phyloP scores from a whole-genome alignment of 2,113 vertebrate genomes.

The Anolis sagrei region DNA sequence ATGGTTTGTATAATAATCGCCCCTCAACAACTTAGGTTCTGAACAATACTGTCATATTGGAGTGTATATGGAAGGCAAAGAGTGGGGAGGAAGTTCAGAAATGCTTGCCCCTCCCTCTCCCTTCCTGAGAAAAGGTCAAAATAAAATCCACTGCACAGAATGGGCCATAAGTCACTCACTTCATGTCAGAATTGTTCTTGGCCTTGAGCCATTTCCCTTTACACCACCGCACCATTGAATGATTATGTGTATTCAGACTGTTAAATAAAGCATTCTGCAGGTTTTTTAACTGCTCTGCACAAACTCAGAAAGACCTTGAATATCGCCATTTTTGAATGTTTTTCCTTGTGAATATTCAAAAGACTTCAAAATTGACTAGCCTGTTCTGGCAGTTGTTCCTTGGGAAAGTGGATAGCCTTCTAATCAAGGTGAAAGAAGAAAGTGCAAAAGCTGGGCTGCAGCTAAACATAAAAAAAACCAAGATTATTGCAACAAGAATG shows the following conservation, averaged over 20 bases:
- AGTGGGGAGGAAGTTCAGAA: too few species aligned
- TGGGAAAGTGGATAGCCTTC: background rate
- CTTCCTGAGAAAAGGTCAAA: background rate
- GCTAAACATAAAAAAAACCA: too few species aligned
- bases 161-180: background rate
- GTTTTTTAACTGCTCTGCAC: background rate
- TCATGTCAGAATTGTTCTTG: background rate
- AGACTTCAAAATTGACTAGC: background rate
- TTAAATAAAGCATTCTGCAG: constrained; percentile 25
- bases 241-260: constrained; percentile 28
- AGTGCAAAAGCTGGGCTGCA: too few species aligned
- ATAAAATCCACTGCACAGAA: background rate
- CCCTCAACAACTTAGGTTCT: rapidly evolving
- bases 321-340: background rate
- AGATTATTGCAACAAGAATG: too few species aligned
- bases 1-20: background rate
- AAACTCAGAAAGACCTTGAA: rapidly evolving
- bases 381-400: background rate
- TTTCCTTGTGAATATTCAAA: background rate
- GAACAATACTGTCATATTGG: background rate
- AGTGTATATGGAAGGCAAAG: background rate
- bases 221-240: constrained; percentile 2
- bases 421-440: too few species aligned
- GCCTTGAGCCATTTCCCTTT: constrained; percentile 53
- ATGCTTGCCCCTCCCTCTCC: background rate